A percentile compares a stretch with the other conserved stretches of the same genome.
Evolutionary conservation across 2,113 vertebrate species (phyloP).

Genomic region (Rostratula benghalensis): DNA sequence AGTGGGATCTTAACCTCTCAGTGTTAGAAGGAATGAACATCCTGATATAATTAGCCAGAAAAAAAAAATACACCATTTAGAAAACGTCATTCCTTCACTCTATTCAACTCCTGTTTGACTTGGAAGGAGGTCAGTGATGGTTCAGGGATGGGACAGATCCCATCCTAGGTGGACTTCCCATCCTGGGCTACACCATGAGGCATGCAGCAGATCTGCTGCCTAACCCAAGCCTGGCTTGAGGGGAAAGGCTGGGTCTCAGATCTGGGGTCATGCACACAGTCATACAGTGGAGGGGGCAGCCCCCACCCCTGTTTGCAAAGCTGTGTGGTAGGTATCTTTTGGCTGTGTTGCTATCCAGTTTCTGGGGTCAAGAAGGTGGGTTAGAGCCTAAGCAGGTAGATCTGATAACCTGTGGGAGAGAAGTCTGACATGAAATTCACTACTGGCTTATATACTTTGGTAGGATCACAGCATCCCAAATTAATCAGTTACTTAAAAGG

Average conservation of each 20-base stretch:
- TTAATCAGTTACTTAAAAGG: neutral
- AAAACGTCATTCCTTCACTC: neutral
- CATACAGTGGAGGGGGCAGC: neutral
- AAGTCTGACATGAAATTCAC: neutral
- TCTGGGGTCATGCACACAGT: fast-evolving
- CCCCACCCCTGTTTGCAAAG: neutral
- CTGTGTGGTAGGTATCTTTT: neutral
- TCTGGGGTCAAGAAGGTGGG: neutral
- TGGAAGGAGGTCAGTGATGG: neutral
- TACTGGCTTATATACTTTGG: neutral
- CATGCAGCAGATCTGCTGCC: neutral
- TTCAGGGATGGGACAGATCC: neutral
- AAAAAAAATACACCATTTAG: neutral
- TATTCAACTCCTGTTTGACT: neutral
- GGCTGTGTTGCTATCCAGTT: neutral
- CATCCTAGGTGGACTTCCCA: neutral
- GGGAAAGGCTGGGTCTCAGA: neutral
- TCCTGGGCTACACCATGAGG: neutral
- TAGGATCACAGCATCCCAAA: neutral
- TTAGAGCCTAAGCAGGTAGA: neutral
- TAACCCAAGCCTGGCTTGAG: neutral
- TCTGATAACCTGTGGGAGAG: neutral
- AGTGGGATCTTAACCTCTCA: neutral
- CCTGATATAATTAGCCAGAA: neutral
- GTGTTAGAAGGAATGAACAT: neutral